Evolutionary conservation across 2,113 vertebrate species (phyloP).

Genomic region (Bufo gargarizans): DNA sequence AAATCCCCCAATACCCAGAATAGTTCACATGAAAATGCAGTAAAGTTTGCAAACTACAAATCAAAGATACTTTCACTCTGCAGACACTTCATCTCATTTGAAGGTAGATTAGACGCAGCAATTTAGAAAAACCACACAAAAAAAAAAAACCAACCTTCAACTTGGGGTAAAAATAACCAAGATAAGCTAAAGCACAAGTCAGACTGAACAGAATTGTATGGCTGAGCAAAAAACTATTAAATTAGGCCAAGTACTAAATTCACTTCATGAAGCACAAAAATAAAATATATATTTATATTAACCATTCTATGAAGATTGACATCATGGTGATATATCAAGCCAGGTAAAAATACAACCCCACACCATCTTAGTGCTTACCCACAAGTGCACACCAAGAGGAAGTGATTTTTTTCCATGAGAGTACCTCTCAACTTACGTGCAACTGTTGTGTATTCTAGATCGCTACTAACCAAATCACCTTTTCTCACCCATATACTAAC

Average conservation of each 20-base stretch:
- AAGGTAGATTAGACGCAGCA: background rate
- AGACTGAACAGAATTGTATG: background rate
- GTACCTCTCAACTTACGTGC: background rate
- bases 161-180: background rate
- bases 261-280: no score
- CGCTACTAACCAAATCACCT: background rate
- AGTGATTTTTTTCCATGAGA: background rate
- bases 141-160: background rate
- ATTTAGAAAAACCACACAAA: background rate
- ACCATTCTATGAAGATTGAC: no score
- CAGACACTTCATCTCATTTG: background rate
- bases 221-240: no score
- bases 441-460: background rate
- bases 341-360: constrained; percentile 27
- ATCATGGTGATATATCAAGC: constrained; percentile 35
- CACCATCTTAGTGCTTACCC: background rate
- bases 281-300: no score
- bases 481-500: background rate
- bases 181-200: background rate
- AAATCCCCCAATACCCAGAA: background rate
- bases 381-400: background rate
- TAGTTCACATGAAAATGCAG: background rate
- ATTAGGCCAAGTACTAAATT: no score
- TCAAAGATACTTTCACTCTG: background rate
- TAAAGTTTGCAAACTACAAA: background rate